Percentiles rank a stretch among this genome's conserved stretches.
phyloP scores from a whole-genome alignment of 1,140 invertebrate species.

The Chlorops oryzae region DNA sequence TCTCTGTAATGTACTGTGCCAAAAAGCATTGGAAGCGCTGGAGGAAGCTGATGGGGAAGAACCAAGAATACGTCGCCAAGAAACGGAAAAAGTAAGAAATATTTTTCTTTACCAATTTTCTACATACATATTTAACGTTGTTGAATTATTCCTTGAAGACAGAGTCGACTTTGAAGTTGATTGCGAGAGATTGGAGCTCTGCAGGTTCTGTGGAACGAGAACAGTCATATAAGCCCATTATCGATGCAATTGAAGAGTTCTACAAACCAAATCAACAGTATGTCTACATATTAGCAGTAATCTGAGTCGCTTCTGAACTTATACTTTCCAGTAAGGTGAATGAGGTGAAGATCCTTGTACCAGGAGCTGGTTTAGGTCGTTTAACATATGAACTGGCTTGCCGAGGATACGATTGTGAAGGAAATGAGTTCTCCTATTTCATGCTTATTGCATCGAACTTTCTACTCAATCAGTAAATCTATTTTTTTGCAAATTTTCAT shows the following conservation, averaged over 20 bases:
- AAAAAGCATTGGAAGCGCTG: too few species aligned
- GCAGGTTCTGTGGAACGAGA: constrained; percentile 76
- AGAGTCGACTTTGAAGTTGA: constrained; percentile 87
- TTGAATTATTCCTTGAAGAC: too few species aligned
- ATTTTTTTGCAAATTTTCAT: too few species aligned
- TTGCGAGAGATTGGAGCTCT: constrained; percentile 91
- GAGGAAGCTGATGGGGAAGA: too few species aligned
- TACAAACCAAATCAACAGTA: constrained; percentile 59
- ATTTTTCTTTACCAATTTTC: too few species aligned
- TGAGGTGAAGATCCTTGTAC: constrained; percentile 76
- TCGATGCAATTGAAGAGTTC: constrained; percentile 70
- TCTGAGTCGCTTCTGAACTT: too few species aligned
- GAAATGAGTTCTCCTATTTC: constrained; percentile 96
- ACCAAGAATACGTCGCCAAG: too few species aligned
- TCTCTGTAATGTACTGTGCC: too few species aligned
- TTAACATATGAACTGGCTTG: constrained; percentile 89
- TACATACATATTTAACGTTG: too few species aligned
- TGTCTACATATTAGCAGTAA: too few species aligned
- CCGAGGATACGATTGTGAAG: constrained; percentile 85
- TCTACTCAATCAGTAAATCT: constrained; percentile 80
- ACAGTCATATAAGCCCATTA: constrained; percentile 85
- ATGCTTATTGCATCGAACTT: constrained; percentile 97
- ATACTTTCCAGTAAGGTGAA: constrained; percentile 48
- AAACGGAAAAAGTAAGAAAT: too few species aligned
- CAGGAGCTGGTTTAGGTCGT: constrained; percentile 89